Conservation (phyloP, 2,888 invertebrate genomes). For the Diplazon laetatorius region DNA sequence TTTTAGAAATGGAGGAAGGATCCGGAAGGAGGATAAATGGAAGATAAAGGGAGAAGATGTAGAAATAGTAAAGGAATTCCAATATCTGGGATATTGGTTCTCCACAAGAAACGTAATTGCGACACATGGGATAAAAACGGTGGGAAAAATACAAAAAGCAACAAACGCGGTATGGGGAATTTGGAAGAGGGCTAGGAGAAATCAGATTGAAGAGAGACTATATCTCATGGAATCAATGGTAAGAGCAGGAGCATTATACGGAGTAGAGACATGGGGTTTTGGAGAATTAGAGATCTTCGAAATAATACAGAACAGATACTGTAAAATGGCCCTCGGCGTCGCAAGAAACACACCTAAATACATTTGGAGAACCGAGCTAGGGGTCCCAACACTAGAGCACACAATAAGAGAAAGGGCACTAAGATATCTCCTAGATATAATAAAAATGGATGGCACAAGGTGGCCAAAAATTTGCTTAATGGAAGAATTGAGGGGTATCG, state of each 20-base stretch:
- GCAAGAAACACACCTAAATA: conserved; percentile 29
- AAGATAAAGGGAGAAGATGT: conserved; percentile 27
- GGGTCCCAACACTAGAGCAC: conserved; percentile 3
- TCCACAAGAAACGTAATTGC: conserved; percentile 8
- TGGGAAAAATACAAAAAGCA: background rate
- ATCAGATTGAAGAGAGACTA: conserved; percentile 20
- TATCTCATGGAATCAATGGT: conserved; percentile 30
- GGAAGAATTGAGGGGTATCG: conserved; percentile 8
- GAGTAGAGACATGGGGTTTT: conserved; percentile 33
- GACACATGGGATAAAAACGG: conserved; percentile 2
- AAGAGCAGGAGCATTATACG: conserved; percentile 29
- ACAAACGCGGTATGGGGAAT: background rate
- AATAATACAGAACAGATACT: conserved; percentile 12
- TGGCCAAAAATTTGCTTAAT: conserved; percentile 26
- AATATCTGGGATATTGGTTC: conserved; percentile 15
- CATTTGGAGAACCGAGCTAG: conserved; percentile 30
- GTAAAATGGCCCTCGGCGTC: conserved; percentile 30
- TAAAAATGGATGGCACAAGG: conserved; percentile 4
- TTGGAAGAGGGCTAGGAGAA: conserved; percentile 7
- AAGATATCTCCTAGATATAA: background rate
- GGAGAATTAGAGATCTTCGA: background rate
- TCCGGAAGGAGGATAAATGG: no score
- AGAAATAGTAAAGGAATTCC: no score
- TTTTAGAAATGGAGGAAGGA: conserved; percentile 31
- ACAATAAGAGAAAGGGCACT: conserved; percentile 39